Evolutionary conservation across 2,797 vertebrate genomes (phyloP).

Genomic region (Paedocypris micromegethes): DNA sequence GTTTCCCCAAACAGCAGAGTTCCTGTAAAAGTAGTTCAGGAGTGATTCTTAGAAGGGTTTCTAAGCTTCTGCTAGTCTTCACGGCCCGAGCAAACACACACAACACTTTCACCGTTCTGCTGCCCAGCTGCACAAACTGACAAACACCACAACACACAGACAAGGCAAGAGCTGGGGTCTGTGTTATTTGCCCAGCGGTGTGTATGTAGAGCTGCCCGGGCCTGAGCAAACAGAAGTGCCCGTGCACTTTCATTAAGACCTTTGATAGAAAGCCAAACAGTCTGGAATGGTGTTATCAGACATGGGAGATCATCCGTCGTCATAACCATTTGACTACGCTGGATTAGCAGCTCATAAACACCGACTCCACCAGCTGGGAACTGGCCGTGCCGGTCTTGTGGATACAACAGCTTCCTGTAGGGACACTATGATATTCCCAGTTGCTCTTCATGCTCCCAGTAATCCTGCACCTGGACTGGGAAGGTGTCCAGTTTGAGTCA

Average conservation of each 20-base stretch:
- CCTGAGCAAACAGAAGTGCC: conserved; percentile 40
- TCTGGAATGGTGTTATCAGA: conserved; percentile 45
- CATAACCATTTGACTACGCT: conserved; percentile 37
- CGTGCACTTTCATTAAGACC: conserved; percentile 43
- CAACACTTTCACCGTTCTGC: conserved; percentile 20
- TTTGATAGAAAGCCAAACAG: conserved; percentile 40
- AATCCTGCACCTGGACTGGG: no score
- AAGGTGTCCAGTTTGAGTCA: no score
- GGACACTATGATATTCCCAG: not conserved
- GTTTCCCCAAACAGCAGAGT: conserved; percentile 26
- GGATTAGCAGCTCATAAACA: conserved; percentile 26
- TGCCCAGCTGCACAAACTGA: conserved; percentile 17
- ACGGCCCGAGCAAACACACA: conserved; percentile 34
- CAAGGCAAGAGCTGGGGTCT: not conserved
- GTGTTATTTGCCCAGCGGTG: conserved; percentile 14
- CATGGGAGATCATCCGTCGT: conserved; percentile 37
- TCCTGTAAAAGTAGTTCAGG: conserved; percentile 25
- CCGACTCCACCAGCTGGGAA: not conserved
- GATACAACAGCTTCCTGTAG: not conserved
- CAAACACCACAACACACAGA: conserved; percentile 22
- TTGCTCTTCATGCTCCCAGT: not conserved
- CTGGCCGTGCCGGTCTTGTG: not conserved
- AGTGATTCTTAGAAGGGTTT: not conserved
- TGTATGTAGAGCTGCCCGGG: conserved; percentile 22
- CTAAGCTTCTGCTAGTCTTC: not conserved